Evolutionary conservation across 2,888 invertebrate genomes (phyloP), one percentile per base, ranked within the genome.

Genomic region (Micoletzkya japonica): DNA sequence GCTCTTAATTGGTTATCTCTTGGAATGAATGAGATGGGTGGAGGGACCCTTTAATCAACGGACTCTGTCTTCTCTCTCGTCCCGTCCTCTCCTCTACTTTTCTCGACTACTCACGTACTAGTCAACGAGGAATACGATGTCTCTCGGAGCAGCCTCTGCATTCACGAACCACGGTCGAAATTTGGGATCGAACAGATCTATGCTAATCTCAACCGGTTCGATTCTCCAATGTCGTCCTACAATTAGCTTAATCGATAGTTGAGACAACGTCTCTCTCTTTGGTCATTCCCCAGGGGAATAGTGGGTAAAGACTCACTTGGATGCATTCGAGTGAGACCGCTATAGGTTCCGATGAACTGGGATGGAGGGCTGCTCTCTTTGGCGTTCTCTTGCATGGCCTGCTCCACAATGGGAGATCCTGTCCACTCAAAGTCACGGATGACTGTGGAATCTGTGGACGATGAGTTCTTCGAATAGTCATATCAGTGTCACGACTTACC

Each of bases 171-270:
- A 85, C 10, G 82, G 83, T 2, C 85, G 77, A 59, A 77, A 82
- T 32, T 81, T 72, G 14, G 85, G 84, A 73, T 85, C 85, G 68
- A 82, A 85, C 2, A 85, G 74, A 66, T 85, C 85, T n/a, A 83
- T 76, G 0, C 82, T 82, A 59, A 82, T 81, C 56, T 73, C 70
- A 7, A 71, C 57, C 6, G 83, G 83, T 37, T 81, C 81, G 2
- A 77, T 70, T 30, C 74, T 72, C 84, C 84, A 84, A 34, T 76
- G 67, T 37, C 80, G 74, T 34, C 76, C 83, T 79, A 61, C 26
- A 71, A 30, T n/a, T 2, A 24, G 28, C 10, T 36, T 44, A 37
- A 36, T 58, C 10, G 58, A 58, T n/a, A 0, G 28, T 30, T 2
- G 10, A 6, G 20, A 30, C n/a, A 36, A 39, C 32, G 39, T 28